phyloP scores from a whole-genome alignment of 2,113 vertebrate species.

The Castor canadensis region DNA sequence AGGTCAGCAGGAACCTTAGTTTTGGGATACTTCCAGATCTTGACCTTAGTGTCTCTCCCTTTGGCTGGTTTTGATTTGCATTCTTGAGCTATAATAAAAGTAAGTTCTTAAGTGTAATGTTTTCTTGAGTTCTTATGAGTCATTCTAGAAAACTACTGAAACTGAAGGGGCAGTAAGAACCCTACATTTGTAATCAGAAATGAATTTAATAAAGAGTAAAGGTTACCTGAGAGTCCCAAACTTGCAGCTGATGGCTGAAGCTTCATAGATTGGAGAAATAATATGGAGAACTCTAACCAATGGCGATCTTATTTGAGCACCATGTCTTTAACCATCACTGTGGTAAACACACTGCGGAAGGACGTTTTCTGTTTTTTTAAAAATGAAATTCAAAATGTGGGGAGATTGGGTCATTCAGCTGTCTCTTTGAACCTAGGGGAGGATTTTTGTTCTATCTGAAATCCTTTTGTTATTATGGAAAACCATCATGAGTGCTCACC shows the following conservation, averaged over 20 bases:
- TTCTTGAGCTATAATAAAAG: background rate
- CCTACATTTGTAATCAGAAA: background rate
- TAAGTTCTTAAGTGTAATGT: background rate
- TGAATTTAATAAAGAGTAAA: background rate
- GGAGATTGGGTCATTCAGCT: background rate
- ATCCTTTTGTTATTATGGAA: background rate
- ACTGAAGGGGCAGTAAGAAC: background rate
- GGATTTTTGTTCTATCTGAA: background rate
- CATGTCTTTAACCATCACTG: background rate
- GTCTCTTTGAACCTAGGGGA: background rate
- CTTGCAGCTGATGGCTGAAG: background rate
- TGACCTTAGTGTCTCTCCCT: background rate
- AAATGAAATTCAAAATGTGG: background rate
- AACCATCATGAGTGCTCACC: background rate
- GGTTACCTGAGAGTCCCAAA: background rate
- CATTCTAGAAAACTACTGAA: background rate
- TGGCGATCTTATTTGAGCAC: background rate
- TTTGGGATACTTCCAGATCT: background rate
- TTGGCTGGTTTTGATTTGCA: background rate
- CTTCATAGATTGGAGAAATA: too few species aligned
- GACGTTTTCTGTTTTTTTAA: background rate
- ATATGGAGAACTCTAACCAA: background rate
- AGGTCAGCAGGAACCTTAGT: background rate
- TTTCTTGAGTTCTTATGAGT: background rate
- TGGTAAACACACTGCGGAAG: background rate